Percentiles rank a stretch among this genome's conserved stretches.
phyloP scores from a whole-genome alignment of 2,888 invertebrate species.

The Meteorus cinctellus region DNA sequence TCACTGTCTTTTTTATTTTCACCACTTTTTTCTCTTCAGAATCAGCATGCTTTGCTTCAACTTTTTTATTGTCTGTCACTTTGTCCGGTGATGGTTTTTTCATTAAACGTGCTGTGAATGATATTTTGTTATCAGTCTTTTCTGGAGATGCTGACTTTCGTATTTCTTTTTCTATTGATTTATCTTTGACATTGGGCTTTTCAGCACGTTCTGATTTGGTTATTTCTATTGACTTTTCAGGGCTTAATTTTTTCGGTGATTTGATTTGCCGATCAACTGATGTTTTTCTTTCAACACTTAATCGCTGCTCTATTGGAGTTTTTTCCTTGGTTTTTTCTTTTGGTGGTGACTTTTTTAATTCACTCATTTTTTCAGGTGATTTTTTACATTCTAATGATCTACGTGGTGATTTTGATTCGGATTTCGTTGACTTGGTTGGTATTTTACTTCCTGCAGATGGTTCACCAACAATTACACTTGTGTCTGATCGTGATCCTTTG shows the following conservation, averaged over 20 bases:
- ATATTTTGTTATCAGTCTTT: slow-evolving; percentile 57
- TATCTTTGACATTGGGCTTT: slow-evolving; percentile 55
- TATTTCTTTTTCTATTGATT: slow-evolving; percentile 40
- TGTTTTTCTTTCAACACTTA: slow-evolving; percentile 46
- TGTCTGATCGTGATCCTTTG: slow-evolving; percentile 63
- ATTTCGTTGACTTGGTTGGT: slow-evolving; percentile 62
- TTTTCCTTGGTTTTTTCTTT: slow-evolving; percentile 55
- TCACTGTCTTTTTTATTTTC: slow-evolving; percentile 58
- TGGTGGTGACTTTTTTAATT: slow-evolving; percentile 55
- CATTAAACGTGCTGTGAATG: slow-evolving; percentile 41
- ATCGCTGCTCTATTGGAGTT: slow-evolving; percentile 40
- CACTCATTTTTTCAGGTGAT: slow-evolving; percentile 49
- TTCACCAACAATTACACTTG: slow-evolving; percentile 46
- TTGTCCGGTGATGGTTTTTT: slow-evolving; percentile 58
- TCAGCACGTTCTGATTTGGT: slow-evolving; percentile 67
- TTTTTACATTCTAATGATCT: slow-evolving; percentile 53
- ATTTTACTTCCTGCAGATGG: slow-evolving; percentile 63
- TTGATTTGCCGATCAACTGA: slow-evolving; percentile 52
- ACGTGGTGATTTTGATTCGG: slow-evolving; percentile 55
- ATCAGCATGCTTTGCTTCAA: slow-evolving; percentile 49
- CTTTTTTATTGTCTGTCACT: slow-evolving; percentile 57
- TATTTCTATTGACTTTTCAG: slow-evolving; percentile 62
- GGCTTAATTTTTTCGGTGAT: slow-evolving; percentile 59
- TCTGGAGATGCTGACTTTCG: slow-evolving; percentile 57
- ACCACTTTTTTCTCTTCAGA: slow-evolving; percentile 56